Evolutionary conservation across 1,140 invertebrate species (phyloP).

Genomic region (Carposina sasakii): DNA sequence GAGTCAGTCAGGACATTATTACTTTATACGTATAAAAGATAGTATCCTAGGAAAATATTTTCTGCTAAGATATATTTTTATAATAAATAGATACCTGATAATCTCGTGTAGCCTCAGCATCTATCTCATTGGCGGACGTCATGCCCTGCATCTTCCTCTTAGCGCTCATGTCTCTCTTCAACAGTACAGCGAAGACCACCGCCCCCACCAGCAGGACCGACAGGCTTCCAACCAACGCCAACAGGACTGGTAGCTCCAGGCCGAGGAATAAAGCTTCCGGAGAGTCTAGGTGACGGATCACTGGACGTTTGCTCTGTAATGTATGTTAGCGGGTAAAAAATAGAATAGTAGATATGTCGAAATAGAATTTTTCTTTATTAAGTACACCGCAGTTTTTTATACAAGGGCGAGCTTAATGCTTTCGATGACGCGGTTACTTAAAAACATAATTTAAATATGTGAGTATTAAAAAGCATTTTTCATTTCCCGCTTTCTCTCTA

Average conservation of each 20-base stretch:
- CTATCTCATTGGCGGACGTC: constrained; percentile 75
- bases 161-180: constrained; percentile 80
- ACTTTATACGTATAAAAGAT: no score
- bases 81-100: constrained; percentile 81
- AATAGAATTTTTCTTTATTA: no score
- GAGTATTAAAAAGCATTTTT: no score
- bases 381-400: no score
- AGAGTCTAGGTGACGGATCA: constrained; percentile 36
- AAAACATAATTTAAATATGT: no score
- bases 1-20: no score
- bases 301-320: constrained; percentile 51
- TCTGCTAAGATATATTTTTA: no score
- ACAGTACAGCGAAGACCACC: constrained; percentile 81
- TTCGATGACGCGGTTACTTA: no score
- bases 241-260: constrained; percentile 73
- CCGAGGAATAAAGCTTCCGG: constrained; percentile 64
- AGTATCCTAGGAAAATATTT: no score
- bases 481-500: no score
- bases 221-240: constrained; percentile 58
- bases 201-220: constrained; percentile 79
- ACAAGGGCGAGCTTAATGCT: no score
- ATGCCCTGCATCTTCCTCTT: constrained; percentile 81
- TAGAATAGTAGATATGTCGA: background rate
- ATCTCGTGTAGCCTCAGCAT: constrained; percentile 93
- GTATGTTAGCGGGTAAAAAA: no score